phyloP scores from a whole-genome alignment of 2,113 vertebrate genomes.

The Serinus canaria region DNA sequence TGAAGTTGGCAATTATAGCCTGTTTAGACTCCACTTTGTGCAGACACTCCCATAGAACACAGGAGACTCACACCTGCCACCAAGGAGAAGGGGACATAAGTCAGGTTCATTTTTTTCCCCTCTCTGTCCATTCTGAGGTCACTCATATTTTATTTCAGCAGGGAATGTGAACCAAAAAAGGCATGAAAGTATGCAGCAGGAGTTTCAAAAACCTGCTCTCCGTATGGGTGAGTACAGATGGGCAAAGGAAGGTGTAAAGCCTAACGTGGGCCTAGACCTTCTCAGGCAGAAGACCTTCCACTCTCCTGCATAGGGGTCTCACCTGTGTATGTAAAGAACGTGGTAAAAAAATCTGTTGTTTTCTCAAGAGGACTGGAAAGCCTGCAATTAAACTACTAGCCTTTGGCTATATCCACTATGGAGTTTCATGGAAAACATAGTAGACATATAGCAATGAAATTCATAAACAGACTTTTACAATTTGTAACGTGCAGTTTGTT shows the following conservation, averaged over 20 bases:
- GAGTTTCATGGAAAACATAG: neutral
- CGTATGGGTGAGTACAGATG: fast-evolving
- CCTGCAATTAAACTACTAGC: neutral
- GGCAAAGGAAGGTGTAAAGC: neutral
- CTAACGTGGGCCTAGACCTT: fast-evolving
- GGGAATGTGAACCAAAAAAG: neutral
- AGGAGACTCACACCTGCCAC: neutral
- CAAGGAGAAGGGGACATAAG: neutral
- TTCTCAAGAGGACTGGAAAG: neutral
- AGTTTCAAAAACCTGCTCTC: neutral
- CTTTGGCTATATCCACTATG: neutral
- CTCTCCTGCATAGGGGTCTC: neutral
- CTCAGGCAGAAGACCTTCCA: neutral
- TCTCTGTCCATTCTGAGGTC: neutral
- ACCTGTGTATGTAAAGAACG: fast-evolving
- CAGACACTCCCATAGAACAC: neutral
- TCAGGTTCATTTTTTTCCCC: neutral
- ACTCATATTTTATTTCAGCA: neutral
- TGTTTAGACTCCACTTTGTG: neutral
- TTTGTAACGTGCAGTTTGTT: neutral
- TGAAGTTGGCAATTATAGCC: neutral
- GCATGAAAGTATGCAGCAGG: neutral
- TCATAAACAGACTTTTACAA: neutral
- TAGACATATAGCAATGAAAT: neutral
- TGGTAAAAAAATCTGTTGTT: neutral